phyloP scores from a whole-genome alignment of 2,888 invertebrate genomes.

The Lochmaea crataegi region DNA sequence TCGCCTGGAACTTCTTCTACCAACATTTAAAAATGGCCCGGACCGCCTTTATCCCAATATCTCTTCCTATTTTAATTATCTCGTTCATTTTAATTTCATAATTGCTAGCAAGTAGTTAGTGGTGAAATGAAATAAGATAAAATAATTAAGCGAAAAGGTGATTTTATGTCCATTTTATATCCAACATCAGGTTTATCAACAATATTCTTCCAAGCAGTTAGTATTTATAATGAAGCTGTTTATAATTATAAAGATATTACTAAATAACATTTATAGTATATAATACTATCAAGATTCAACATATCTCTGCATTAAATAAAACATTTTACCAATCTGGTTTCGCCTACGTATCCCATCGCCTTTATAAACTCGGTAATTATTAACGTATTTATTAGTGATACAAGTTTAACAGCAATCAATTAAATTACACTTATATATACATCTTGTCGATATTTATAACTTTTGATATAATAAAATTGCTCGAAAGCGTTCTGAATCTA shows the following conservation, averaged over 20 bases:
- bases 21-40: too few relatives aligned
- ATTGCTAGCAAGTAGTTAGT: too few relatives aligned
- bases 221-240: not conserved
- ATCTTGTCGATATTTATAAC: constrained; percentile 22
- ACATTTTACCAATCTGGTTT: constrained; percentile 14
- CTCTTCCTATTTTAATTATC: too few relatives aligned
- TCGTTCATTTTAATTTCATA: too few relatives aligned
- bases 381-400: constrained; percentile 29
- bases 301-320: not conserved
- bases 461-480: not conserved
- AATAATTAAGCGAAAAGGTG: too few relatives aligned
- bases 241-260: not conserved
- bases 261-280: not conserved
- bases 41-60: too few relatives aligned
- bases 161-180: too few relatives aligned
- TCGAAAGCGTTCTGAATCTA: not conserved
- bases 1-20: too few relatives aligned
- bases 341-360: constrained; percentile 24
- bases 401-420: constrained; percentile 27
- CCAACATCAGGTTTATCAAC: not conserved
- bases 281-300: not conserved
- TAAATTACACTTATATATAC: constrained; percentile 27
- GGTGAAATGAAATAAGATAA: too few relatives aligned
- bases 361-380: constrained; percentile 13
- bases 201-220: not conserved